Base-by-base conservation (phyloP, 1,140 invertebrate species). In the Aphidius ervi region DNA sequence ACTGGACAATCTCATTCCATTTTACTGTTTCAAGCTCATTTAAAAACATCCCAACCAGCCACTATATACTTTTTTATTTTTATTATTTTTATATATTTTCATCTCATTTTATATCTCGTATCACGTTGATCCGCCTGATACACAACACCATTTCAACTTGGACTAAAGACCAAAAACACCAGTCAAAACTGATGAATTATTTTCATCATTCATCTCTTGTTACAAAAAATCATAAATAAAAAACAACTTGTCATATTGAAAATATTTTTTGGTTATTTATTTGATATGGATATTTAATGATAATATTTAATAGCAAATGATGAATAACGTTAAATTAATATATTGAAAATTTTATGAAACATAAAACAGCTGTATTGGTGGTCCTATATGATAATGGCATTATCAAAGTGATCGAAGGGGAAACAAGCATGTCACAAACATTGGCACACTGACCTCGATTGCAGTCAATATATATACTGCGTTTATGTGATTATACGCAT, bases 141-240 rank as follows among this genome's bases (percentile, higher is more conserved):
- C 61, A 63, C 61, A 65, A 63, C 64, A 58, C 57, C 69, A 73
- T 76, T 70, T 71, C 69, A 69, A 72, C 68, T 72, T 69, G 65
- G 69, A 67, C 66, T 8, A 66, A 66, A 73, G 37, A 71, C 76
- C 75, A 76, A 79, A 79, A 78, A 77, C 74, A 79, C 68, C 68
- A 68, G 70, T 74, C 74, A 75, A 77, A 70, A 74, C 67, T 9
- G 31, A 69, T 72, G 72, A 76, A 78, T 79, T 77, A 72, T 78
- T 72, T 76, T 77, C 69, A 61, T 67, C 68, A 59, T 65, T 20
- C 61, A 59, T 45, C 46, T 16, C 16, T 16, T 16, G 16, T 16
- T 16, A 16, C 16, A 16, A 16, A 16, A 16, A 16, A 16, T 16
- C 1, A 16, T 16, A 16, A 16, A 16, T 16, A 16, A 16, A 0